A percentile compares a stretch with the other conserved stretches of the same genome.
These are phyloP conservation scores for Ypsolopha sequella DNA, from an alignment of 2,888 invertebrate genomes.

Conservation along the genomic window DNA sequence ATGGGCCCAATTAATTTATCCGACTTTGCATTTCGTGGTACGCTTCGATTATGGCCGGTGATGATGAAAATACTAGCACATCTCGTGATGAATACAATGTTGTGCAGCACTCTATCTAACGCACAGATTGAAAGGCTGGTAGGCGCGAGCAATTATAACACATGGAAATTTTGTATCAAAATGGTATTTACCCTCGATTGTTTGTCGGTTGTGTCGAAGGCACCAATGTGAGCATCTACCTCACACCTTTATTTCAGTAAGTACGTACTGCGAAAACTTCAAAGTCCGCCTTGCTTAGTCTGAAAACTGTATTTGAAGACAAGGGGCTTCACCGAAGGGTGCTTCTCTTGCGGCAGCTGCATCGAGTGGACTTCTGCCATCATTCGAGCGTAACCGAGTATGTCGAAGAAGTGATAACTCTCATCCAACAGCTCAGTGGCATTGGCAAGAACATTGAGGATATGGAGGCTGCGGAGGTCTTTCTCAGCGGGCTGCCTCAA, in stretches of 20 bases:
- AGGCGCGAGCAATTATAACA: too few species aligned
- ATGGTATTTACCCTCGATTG: background rate
- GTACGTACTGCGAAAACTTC: background rate
- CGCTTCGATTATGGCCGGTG: too few species aligned
- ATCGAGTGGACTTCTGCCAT: slow-evolving; percentile 3
- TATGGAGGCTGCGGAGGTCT: slow-evolving; percentile 1
- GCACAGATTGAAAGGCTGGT: too few species aligned
- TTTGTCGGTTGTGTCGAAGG: background rate
- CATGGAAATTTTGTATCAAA: too few species aligned
- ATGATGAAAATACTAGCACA: too few species aligned
- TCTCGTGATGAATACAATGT: too few species aligned
- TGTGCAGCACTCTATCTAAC: too few species aligned
- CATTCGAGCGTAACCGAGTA: slow-evolving; percentile 4
- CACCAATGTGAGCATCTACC: background rate
- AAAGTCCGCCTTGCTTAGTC: background rate
- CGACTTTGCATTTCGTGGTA: too few species aligned
- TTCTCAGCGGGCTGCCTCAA: background rate
- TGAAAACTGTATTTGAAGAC: slow-evolving; percentile 3
- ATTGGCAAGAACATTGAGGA: slow-evolving; percentile 6
- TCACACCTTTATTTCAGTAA: background rate
- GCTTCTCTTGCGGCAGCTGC: slow-evolving; percentile 5
- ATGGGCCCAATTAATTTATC: too few species aligned
- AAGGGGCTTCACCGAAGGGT: slow-evolving; percentile 7
- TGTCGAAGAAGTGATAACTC: slow-evolving; percentile 4
- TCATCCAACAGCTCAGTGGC: slow-evolving; percentile 6